Percentiles rank a stretch among this genome's conserved stretches.
These are phyloP conservation scores for Chaetops frenatus DNA, from an alignment of 2,113 vertebrate species.

Conservation along the genomic window DNA sequence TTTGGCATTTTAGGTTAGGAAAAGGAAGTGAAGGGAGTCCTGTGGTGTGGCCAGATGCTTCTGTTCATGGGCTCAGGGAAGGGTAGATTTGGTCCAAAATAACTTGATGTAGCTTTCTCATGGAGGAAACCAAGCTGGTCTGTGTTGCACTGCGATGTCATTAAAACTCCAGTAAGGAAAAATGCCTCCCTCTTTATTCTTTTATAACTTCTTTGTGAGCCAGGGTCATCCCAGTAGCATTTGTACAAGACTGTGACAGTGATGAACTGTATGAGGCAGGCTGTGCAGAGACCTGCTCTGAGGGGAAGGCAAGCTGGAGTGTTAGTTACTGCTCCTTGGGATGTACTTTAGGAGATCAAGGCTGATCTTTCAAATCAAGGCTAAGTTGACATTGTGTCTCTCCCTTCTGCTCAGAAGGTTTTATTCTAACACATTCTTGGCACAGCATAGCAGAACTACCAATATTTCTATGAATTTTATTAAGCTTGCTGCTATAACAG, in stretches of 20 bases:
- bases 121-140: not conserved
- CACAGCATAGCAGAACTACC: slow-evolving; percentile 4
- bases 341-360: not conserved
- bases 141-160: not conserved
- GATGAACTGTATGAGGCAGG: not conserved
- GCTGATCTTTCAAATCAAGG: not conserved
- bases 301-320: not conserved
- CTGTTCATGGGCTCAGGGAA: not conserved
- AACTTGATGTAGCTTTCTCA: not conserved
- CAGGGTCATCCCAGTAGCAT: not conserved
- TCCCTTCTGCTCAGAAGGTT: slow-evolving; percentile 5
- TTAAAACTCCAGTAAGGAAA: not conserved
- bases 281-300: not conserved
- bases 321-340: not conserved
- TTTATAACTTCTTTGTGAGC: not conserved
- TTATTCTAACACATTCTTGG: slow-evolving; percentile 36
- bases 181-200: not conserved
- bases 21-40: not conserved
- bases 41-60: not conserved
- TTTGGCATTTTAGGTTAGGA: not conserved
- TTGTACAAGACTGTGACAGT: not conserved
- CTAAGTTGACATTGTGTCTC: not conserved
- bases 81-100: not conserved
- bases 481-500: slow-evolving; percentile 8
- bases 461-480: slow-evolving; percentile 49